These are phyloP conservation scores for Darevskia mixta DNA, from an alignment of 2,797 vertebrate species.

Conservation along the genomic window DNA sequence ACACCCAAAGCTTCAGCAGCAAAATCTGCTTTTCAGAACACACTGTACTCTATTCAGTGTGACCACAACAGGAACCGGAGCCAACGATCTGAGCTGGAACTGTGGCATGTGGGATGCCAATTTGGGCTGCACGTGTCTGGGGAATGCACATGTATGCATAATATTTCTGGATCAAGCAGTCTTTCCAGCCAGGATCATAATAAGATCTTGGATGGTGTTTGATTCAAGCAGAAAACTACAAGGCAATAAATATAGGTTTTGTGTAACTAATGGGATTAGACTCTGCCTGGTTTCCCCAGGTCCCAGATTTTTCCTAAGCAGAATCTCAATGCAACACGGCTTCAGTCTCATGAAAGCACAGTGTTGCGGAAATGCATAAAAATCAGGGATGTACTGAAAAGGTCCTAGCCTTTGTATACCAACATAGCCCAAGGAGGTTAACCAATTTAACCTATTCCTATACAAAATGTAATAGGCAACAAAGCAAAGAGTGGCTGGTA, in stretches of 20 bases:
- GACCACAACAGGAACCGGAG: slow-evolving; percentile 60
- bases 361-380: neutral
- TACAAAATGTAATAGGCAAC: neutral
- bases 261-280: slow-evolving; percentile 50
- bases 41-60: slow-evolving; percentile 68
- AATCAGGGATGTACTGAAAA: neutral
- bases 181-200: slow-evolving; percentile 34
- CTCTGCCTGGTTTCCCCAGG: slow-evolving; percentile 45
- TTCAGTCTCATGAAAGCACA: neutral
- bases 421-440: neutral
- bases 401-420: neutral
- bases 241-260: slow-evolving; percentile 60
- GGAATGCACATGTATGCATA: slow-evolving; percentile 63
- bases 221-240: slow-evolving; percentile 46
- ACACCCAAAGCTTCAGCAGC: slow-evolving; percentile 70
- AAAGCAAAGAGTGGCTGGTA: neutral
- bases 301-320: slow-evolving; percentile 9
- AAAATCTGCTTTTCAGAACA: slow-evolving; percentile 72
- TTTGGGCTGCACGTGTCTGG: slow-evolving; percentile 70
- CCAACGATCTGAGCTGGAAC: slow-evolving; percentile 70
- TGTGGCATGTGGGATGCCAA: slow-evolving; percentile 71
- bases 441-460: neutral
- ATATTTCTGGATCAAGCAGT: slow-evolving; percentile 56
- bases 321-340: neutral
- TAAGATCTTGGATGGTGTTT: slow-evolving; percentile 60